Evolutionary conservation across 2,113 vertebrate genomes (phyloP), one percentile per base, ranked within the genome.

Genomic region (Natator depressus): DNA sequence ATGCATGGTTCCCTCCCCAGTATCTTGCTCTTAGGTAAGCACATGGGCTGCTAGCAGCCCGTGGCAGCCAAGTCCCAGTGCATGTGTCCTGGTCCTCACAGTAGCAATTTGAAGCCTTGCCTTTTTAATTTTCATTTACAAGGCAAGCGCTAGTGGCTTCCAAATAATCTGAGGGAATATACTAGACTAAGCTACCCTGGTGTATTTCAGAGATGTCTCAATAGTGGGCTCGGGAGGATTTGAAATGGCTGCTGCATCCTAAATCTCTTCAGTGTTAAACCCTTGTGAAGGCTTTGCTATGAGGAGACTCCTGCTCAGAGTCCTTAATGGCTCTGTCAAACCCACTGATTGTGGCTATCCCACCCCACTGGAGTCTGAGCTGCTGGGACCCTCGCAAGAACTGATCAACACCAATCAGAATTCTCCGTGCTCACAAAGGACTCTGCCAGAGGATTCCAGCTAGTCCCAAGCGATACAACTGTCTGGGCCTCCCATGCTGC

Each of bases 1-100:
- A 42, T 17, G 22, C 11, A 0, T 2, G 0, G 10, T 12, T 2
- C 76, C 88, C 2, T 46, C 38, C 72, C 42, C 25, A 29, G 25
- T 27, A 14, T 47, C 42, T 47, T 27, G 75, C 42, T 78, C 42
- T 46, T 27, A 27, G 69, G 35, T 75, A 22, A 42, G 42, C 75
- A 78, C 46, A 47, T 14, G 42, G 38, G 69, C 22, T 16, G 12
- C 31, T 31, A 62, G 13, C 14, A 4, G 55, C 10, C 55, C 10
- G 10, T 11, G 55, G 55, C 55, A 57, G 55, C 24, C 25, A 25
- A 25, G 17, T 69, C 72, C 62, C 38, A 46, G 72, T 25, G 72
- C 72, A 6, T 78, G 75, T 78, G 75, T 47, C 29, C 12, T 47
- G 42, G 16, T 47, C 75, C 75, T 14, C 75, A 27, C 24, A 47